phyloP scores from a whole-genome alignment of 2,888 invertebrate genomes.

The Lasioglossum pauxillum region DNA sequence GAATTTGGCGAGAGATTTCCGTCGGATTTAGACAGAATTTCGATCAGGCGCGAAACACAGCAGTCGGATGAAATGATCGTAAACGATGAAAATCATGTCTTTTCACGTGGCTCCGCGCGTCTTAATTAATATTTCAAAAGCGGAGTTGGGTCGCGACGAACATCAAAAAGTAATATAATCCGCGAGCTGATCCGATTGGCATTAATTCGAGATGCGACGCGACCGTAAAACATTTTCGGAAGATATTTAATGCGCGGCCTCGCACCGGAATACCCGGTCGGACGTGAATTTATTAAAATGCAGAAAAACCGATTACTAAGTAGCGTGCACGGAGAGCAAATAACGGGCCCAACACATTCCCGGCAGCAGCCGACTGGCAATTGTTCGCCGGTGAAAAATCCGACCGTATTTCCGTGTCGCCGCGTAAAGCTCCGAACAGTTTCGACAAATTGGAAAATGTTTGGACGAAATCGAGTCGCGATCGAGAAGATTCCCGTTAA shows the following conservation, averaged over 20 bases:
- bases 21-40: background rate
- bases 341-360: background rate
- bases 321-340: background rate
- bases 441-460: slow-evolving; percentile 68
- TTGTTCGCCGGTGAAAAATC: slow-evolving; percentile 19
- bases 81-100: slow-evolving; percentile 14
- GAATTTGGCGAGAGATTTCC: background rate
- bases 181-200: background rate
- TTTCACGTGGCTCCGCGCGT: background rate
- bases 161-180: background rate
- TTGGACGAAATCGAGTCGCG: slow-evolving; percentile 56
- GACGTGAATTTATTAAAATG: background rate
- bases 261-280: background rate
- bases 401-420: background rate
- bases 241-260: background rate
- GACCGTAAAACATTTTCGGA: background rate
- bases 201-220: slow-evolving; percentile 2
- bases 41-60: background rate
- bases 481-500: slow-evolving; percentile 44
- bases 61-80: background rate
- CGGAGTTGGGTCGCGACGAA: slow-evolving; percentile 5
- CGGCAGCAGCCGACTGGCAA: background rate
- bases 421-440: slow-evolving; percentile 40
- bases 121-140: slow-evolving; percentile 30
- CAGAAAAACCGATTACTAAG: background rate